These are phyloP conservation scores for Mionectes olivaceus DNA, from an alignment of 2,797 vertebrate species.

Conservation along the genomic window DNA sequence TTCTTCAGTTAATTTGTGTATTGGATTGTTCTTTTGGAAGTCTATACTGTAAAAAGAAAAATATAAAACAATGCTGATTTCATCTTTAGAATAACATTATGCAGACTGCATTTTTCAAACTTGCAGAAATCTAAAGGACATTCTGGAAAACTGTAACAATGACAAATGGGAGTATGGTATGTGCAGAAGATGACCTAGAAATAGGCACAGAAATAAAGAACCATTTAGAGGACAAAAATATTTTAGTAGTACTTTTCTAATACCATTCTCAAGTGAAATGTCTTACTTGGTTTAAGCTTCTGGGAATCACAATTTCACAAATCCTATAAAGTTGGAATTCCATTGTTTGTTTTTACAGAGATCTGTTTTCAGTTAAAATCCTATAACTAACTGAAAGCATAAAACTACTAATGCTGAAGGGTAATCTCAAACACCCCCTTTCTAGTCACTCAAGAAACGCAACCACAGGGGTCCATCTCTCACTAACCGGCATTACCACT, in stretches of 20 bases:
- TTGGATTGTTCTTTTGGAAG: conserved; percentile 94
- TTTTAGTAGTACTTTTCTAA: neutral
- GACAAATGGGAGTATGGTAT: neutral
- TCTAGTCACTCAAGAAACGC: neutral
- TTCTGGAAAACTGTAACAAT: neutral
- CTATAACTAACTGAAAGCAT: neutral
- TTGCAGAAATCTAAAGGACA: neutral
- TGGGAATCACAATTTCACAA: neutral
- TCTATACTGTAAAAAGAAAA: conserved; percentile 85
- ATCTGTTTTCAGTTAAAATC: neutral
- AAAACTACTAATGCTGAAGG: neutral
- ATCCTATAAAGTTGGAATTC: neutral
- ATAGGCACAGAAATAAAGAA: neutral
- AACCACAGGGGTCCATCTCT: neutral
- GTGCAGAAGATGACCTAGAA: neutral
- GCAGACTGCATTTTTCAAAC: neutral
- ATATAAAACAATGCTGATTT: neutral
- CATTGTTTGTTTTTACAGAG: neutral
- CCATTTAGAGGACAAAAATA: neutral
- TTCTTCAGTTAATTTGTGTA: conserved; percentile 93
- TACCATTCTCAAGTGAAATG: neutral
- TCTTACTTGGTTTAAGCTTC: neutral
- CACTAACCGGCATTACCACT: neutral
- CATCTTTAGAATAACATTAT: neutral
- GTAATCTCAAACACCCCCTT: neutral